These are phyloP conservation scores for Drosophila aldrichi DNA, from an alignment of 2,888 invertebrate genomes.

Conservation along the genomic window DNA sequence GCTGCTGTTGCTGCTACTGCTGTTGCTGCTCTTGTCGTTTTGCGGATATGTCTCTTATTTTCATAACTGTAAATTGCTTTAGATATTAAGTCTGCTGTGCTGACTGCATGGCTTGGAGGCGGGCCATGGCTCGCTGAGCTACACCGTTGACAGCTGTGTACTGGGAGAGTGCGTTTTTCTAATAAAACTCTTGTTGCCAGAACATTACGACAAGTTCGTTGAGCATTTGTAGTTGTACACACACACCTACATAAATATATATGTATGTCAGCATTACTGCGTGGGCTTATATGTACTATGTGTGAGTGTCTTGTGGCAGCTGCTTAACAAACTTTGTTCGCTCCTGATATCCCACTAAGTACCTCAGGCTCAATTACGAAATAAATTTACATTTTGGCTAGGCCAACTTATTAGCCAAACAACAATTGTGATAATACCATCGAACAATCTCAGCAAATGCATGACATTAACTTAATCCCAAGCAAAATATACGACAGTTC, in stretches of 20 bases:
- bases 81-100: conserved; percentile 80
- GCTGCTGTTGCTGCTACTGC: conserved; percentile 30
- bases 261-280: not conserved
- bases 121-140: not conserved
- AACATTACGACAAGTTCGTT: conserved; percentile 55
- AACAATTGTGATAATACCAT: not conserved
- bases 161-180: conserved; percentile 53
- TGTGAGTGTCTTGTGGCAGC: conserved; percentile 15
- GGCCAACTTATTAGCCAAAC: conserved; percentile 23
- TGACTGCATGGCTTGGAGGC: conserved; percentile 31
- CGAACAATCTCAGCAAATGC: not conserved
- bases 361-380: conserved; percentile 6
- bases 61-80: conserved; percentile 84
- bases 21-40: conserved; percentile 67
- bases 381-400: conserved; percentile 36
- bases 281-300: conserved; percentile 9
- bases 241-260: not conserved
- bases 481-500: not conserved
- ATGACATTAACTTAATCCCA: not conserved
- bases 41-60: conserved; percentile 83
- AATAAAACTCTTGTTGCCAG: conserved; percentile 58
- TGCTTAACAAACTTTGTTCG: conserved; percentile 35
- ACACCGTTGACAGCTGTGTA: conserved; percentile 40
- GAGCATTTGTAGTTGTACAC: conserved; percentile 20
- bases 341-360: conserved; percentile 13